Conservation (phyloP, 2,888 invertebrate genomes). For the Mimumesa dahlbomi region DNA sequence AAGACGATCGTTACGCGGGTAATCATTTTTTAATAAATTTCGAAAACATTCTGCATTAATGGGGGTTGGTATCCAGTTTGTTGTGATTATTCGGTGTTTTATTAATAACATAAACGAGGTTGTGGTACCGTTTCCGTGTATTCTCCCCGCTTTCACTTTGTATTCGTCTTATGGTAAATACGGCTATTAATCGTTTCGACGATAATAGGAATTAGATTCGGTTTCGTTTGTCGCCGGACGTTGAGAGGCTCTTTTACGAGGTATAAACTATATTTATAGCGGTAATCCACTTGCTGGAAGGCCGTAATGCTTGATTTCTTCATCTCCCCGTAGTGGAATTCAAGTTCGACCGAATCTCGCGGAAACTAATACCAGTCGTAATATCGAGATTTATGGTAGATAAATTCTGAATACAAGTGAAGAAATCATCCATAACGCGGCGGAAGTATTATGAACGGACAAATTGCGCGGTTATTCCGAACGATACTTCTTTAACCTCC, state of each 20-base stretch:
- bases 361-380: conserved; percentile 27
- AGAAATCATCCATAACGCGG: not conserved
- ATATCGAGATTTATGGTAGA: conserved; percentile 42
- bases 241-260: conserved; percentile 36
- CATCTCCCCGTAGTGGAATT: conserved; percentile 27
- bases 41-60: too few species aligned
- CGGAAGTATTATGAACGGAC: not conserved
- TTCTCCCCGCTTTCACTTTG: conserved; percentile 33
- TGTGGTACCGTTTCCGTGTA: not conserved
- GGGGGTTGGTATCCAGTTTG: too few species aligned
- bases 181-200: conserved; percentile 36
- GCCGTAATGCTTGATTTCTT: conserved; percentile 42
- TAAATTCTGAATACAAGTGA: conserved; percentile 15
- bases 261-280: conserved; percentile 45
- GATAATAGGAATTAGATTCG: conserved; percentile 48
- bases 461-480: conserved; percentile 31
- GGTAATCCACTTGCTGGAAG: conserved; percentile 33
- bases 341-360: conserved; percentile 29
- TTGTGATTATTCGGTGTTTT: not conserved
- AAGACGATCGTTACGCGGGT: too few species aligned
- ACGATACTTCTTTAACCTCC: conserved; percentile 1
- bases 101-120: conserved; percentile 17
- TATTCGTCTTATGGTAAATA: conserved; percentile 37
- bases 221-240: conserved; percentile 26
- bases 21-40: too few species aligned